phyloP scores from a whole-genome alignment of 2,888 invertebrate genomes.

The Dasysyrphus tricinctus region DNA sequence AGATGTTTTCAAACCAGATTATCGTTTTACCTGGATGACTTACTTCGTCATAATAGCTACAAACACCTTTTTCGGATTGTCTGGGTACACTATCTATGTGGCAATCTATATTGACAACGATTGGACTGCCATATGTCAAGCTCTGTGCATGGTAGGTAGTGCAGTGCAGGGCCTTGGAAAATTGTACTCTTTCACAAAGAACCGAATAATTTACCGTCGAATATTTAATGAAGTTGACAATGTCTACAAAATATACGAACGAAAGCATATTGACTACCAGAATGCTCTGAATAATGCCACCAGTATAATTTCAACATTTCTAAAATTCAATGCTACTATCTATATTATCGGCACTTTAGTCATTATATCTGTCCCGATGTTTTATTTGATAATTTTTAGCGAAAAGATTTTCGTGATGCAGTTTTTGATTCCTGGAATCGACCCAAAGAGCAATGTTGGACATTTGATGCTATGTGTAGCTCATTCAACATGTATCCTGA shows the following conservation, averaged over 20 bases:
- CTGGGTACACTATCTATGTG: conserved; percentile 78
- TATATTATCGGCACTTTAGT: conserved; percentile 2
- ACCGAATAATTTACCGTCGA: background rate
- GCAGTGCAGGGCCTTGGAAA: conserved; percentile 33
- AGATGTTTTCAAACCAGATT: conserved; percentile 76
- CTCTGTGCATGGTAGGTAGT: conserved; percentile 75
- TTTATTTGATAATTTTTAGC: conserved; percentile 11
- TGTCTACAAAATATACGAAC: conserved; percentile 77
- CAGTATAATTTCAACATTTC: conserved; percentile 58
- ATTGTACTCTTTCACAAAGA: background rate
- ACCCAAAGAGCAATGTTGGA: conserved; percentile 60
- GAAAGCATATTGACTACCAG: conserved; percentile 65
- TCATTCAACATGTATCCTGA: conserved; percentile 64
- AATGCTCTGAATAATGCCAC: conserved; percentile 71
- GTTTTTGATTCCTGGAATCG: conserved; percentile 77
- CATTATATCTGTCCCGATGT: conserved; percentile 70
- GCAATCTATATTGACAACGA: conserved; percentile 76
- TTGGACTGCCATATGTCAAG: conserved; percentile 77
- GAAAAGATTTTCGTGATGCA: conserved; percentile 77
- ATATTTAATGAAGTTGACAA: conserved; percentile 18
- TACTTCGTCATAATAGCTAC: conserved; percentile 70
- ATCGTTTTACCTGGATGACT: conserved; percentile 74
- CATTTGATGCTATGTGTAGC: conserved; percentile 51
- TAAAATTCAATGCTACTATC: conserved; percentile 61
- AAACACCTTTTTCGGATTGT: conserved; percentile 70